A percentile compares a stretch with the other conserved stretches of the same genome.
Evolutionary conservation across 2,113 vertebrate genomes (phyloP).

Genomic region (Laticauda laticaudata): DNA sequence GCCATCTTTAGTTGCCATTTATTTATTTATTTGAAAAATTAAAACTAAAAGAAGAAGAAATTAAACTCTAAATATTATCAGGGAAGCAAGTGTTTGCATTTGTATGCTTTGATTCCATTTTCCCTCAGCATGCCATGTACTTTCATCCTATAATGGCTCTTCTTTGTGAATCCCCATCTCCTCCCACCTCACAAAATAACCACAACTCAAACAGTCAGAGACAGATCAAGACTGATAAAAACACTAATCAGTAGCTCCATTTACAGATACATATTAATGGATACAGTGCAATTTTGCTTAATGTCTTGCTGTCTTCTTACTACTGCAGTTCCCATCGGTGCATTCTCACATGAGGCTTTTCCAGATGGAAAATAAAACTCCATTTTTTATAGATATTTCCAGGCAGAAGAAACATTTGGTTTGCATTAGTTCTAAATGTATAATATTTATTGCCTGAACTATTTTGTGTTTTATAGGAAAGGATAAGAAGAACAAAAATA

Average conservation of each 20-base stretch:
- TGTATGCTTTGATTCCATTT: conserved; percentile 75
- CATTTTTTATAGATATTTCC: conserved; percentile 64
- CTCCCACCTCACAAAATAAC: conserved; percentile 38
- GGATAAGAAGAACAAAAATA: conserved; percentile 27
- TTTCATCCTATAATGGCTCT: conserved; percentile 75
- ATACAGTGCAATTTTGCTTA: conserved; percentile 72
- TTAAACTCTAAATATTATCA: conserved; percentile 70
- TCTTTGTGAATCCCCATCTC: conserved; percentile 70
- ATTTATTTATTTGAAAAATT: conserved; percentile 40
- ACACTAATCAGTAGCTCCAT: conserved; percentile 58
- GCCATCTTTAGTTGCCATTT: conserved; percentile 44
- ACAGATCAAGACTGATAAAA: conserved; percentile 74
- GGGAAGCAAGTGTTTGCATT: conserved; percentile 72
- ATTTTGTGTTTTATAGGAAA: conserved; percentile 67
- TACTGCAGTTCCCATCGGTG: conserved; percentile 70
- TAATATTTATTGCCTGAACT: conserved; percentile 66
- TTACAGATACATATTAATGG: conserved; percentile 70
- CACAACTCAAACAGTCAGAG: conserved; percentile 59
- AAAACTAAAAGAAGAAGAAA: conserved; percentile 61
- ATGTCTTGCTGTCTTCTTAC: conserved; percentile 72
- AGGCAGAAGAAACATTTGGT: conserved; percentile 71
- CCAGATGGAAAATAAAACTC: conserved; percentile 76
- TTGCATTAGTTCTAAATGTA: conserved; percentile 67
- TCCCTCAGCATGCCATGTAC: conserved; percentile 68
- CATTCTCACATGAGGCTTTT: conserved; percentile 67